Conservation (phyloP, 2,113 vertebrate species). For the Scolopax mira region DNA sequence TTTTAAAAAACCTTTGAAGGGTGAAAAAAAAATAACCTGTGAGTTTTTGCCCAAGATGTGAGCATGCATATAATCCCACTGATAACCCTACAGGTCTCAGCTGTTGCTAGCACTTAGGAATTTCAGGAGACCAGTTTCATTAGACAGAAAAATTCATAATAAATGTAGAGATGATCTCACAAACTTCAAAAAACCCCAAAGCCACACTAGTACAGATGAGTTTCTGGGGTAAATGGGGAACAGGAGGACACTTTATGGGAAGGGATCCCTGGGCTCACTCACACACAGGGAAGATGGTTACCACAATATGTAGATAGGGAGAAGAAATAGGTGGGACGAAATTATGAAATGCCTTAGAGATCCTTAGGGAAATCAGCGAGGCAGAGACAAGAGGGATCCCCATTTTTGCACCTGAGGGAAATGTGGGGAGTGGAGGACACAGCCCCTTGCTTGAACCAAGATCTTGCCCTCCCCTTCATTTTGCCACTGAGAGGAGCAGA, state of each 20-base stretch:
- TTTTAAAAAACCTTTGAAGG: neutral
- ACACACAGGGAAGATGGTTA: rapidly evolving
- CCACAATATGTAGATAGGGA: neutral
- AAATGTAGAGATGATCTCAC: neutral
- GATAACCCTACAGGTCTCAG: neutral
- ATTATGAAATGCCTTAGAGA: neutral
- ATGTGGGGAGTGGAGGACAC: neutral
- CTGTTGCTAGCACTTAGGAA: neutral
- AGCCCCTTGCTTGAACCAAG: neutral
- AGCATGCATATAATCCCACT: neutral
- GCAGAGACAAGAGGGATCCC: neutral
- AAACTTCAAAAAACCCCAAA: neutral
- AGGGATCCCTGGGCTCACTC: neutral
- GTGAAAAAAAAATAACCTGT: neutral
- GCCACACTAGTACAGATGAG: neutral
- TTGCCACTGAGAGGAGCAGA: rapidly evolving
- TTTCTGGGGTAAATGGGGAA: neutral
- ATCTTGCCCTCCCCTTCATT: neutral
- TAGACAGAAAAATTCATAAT: neutral
- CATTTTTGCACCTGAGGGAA: neutral
- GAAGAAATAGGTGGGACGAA: neutral
- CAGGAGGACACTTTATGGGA: neutral
- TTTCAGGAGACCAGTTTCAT: neutral
- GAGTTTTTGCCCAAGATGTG: rapidly evolving
- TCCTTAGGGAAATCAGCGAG: neutral